Evolutionary conservation across 2,113 vertebrate species (phyloP), one percentile per base, ranked within the genome.

Genomic region (Tetraodon nigroviridis): DNA sequence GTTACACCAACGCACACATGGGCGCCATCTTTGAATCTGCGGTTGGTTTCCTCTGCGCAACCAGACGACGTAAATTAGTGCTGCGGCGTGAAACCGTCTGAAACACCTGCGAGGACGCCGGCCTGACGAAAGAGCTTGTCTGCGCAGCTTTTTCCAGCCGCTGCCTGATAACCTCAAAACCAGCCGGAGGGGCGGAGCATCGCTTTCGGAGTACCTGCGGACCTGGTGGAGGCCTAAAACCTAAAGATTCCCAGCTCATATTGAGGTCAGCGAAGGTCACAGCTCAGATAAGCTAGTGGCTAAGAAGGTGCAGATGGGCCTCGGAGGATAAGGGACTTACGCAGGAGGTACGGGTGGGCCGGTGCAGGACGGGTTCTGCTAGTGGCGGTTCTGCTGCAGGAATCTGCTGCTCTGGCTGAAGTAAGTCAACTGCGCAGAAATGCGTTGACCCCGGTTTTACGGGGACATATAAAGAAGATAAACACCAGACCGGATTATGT

Each of bases 231-330:
- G 78, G 71, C 56, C 60, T 56, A 24, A 72, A 69, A 27, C 13
- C 59, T 67, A 5, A 48, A 57, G 66, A 64, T 67, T 75, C 64
- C 59, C 22, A 17, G 69, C 64, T 58, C 73, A 55, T 58, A 71
- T 62, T 37, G 69, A 42, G 80, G 78, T 81, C 70, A 56, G 49
- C 4, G 29, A 52, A 65, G 71, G 77, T 79, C 67, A 64, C 50
- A 19, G 51, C 41, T 24, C 24, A 32, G 73, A 71, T 82, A 80
- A 79, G 69, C 57, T n/a, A 17, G 45, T 19, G 69, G 75, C 54
- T 58, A 47, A 62, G 71, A 78, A 66, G 65, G 56, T 66, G 64
- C 66, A 50, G 64, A 68, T 20, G 19, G 67, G 29, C 46, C 47
- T 19, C 19, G 74, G 45, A 66, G 55, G 60, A 74, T 76, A 80